Conservation (phyloP, 2,113 vertebrate genomes). For the Rhinolophus sinicus region DNA sequence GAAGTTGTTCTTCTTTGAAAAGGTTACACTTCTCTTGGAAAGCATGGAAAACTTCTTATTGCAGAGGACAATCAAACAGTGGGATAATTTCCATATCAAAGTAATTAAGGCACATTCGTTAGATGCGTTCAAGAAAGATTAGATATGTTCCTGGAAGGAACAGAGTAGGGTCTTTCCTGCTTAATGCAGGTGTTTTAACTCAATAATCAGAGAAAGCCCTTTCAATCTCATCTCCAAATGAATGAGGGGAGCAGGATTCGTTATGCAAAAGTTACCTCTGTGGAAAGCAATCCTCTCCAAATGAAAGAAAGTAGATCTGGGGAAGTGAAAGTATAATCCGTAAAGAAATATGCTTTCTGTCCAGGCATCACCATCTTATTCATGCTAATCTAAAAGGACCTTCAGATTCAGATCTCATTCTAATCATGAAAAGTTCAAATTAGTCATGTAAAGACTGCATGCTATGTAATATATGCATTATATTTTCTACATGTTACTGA, state of each 20-base stretch:
- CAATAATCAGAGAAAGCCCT: constrained; percentile 47
- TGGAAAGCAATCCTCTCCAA: not conserved
- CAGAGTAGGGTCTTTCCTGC: constrained; percentile 24
- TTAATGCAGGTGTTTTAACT: constrained; percentile 28
- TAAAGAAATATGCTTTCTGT: constrained; percentile 9
- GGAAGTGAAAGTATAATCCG: not conserved
- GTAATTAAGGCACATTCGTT: constrained; percentile 20
- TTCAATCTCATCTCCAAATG: constrained; percentile 1
- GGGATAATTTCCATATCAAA: constrained; percentile 45
- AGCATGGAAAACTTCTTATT: constrained; percentile 66
- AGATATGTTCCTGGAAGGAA: constrained; percentile 31
- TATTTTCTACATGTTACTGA: constrained; percentile 23
- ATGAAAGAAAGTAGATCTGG: constrained; percentile 43
- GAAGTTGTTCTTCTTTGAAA: constrained; percentile 51
- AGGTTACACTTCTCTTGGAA: constrained; percentile 38
- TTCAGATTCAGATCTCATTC: not conserved
- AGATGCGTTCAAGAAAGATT: constrained; percentile 53
- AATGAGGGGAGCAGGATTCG: not conserved
- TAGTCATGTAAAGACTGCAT: not conserved
- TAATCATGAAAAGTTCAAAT: constrained; percentile 52
- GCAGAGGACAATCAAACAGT: constrained; percentile 52
- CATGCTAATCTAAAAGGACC: not conserved
- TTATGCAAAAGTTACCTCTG: not conserved
- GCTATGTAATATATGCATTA: not conserved
- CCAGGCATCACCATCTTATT: not conserved